A percentile compares a stretch with the other conserved stretches of the same genome.
Evolutionary conservation across 1,140 invertebrate genomes (phyloP).

Genomic region (Trachymyrmex septentrionalis): DNA sequence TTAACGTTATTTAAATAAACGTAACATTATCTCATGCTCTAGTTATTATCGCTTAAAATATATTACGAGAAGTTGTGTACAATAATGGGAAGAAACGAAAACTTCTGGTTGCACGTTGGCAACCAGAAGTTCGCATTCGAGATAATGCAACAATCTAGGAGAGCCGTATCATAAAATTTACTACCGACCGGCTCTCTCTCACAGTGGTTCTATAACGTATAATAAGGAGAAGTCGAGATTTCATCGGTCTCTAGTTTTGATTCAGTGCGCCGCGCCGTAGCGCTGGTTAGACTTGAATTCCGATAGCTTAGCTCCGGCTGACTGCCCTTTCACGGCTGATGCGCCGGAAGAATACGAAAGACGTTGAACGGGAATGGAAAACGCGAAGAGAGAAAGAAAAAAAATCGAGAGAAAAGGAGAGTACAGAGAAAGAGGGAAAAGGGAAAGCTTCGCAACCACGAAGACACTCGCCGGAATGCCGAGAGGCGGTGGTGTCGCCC

Average conservation of each 20-base stretch:
- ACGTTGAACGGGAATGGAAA: constrained; percentile 7
- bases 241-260: constrained; percentile 41
- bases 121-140: not conserved
- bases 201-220: constrained; percentile 19
- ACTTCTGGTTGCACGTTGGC: not conserved
- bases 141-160: not conserved
- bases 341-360: constrained; percentile 39
- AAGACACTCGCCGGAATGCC: constrained; percentile 63
- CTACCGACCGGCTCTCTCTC: not conserved
- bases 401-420: not conserved
- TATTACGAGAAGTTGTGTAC: constrained; percentile 4
- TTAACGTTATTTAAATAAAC: not conserved
- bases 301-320: constrained; percentile 55
- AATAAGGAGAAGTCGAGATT: constrained; percentile 35
- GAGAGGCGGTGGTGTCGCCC: constrained; percentile 65
- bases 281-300: constrained; percentile 60
- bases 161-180: not conserved
- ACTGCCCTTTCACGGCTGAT: constrained; percentile 40
- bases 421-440: not conserved
- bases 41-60: constrained; percentile 15
- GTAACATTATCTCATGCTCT: not conserved
- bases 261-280: constrained; percentile 39
- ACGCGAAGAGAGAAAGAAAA: not conserved
- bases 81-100: constrained; percentile 1
- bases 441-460: constrained; percentile 59